Evolutionary conservation across 2,113 vertebrate species (phyloP), one percentile per base, ranked within the genome.

Genomic region (Silurus meridionalis): DNA sequence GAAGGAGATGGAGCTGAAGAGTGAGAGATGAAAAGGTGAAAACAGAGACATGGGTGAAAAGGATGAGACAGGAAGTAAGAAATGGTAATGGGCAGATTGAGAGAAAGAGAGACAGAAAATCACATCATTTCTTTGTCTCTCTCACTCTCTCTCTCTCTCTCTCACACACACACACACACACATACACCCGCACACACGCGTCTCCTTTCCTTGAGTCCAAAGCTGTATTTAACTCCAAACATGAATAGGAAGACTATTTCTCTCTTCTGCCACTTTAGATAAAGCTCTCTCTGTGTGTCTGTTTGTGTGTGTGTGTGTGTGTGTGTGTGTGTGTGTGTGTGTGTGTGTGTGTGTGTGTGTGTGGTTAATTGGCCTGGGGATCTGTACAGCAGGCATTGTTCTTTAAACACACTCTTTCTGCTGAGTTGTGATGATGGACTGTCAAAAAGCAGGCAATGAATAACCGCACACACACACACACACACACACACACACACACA

Each of bases 401-500:
- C 72, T 75, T 75, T 75, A 75, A 75, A 52, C 48, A 75, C 48
- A 10, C 71, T 74, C 63, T 66, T 48, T 23, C 71, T 50, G 72
- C 72, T 75, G 28, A 52, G 21, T 75, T 75, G 72, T 75, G 72
- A 75, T 75, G 72, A 52, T 9, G 19, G 71, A 52, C 72, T 75
- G 72, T 75, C 72, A 75, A 13, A 75, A 75, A 23, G 19, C 72
- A 23, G 72, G 52, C 48, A 52, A 52, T 75, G 72, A 75, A 75
- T 52, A 52, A 52, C 21, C 37, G 1, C 50, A n/a, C 72, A 23
- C 72, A 75, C 72, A 52, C 46, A 74, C 46, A 74, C 71, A 74
- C 46, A 74, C 37, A 72, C 69, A 72, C 69, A 72, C 69, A 72
- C 15, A 72, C 28, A 72, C 69, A 72, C 28, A 71, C 67, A 71